Evolutionary conservation across 2,888 invertebrate genomes (phyloP).

Genomic region (Papilio gigon): DNA sequence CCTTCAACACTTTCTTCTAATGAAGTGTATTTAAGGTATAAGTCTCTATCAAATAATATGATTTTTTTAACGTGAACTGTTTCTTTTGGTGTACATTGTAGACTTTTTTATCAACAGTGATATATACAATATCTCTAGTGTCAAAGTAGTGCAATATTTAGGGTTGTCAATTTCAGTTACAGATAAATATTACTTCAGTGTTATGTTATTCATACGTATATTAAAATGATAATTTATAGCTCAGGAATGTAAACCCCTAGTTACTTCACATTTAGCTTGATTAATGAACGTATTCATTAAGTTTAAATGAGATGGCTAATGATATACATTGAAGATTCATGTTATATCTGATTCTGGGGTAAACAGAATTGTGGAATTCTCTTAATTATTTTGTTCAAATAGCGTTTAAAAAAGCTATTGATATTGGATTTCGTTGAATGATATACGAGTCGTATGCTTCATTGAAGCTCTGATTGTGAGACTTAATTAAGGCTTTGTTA

Average conservation of each 20-base stretch:
- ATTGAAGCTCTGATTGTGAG: slow-evolving; percentile 2
- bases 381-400: neutral
- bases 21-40: too few relatives aligned
- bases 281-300: slow-evolving; percentile 24
- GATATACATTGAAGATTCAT: slow-evolving; percentile 4
- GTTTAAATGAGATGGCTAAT: slow-evolving; percentile 22
- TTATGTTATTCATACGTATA: neutral
- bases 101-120: too few relatives aligned
- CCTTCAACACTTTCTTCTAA: too few relatives aligned
- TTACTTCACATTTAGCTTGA: slow-evolving; percentile 16
- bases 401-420: neutral
- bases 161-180: neutral
- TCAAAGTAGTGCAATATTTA: neutral
- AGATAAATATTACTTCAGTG: neutral
- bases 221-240: neutral
- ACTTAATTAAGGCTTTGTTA: neutral
- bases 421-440: neutral
- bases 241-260: neutral
- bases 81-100: too few relatives aligned
- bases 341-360: neutral
- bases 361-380: neutral
- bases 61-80: too few relatives aligned
- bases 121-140: neutral
- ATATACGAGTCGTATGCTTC: neutral
- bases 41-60: too few relatives aligned